Conservation (phyloP, 1,140 invertebrate genomes). For the Amyelois transitella region DNA sequence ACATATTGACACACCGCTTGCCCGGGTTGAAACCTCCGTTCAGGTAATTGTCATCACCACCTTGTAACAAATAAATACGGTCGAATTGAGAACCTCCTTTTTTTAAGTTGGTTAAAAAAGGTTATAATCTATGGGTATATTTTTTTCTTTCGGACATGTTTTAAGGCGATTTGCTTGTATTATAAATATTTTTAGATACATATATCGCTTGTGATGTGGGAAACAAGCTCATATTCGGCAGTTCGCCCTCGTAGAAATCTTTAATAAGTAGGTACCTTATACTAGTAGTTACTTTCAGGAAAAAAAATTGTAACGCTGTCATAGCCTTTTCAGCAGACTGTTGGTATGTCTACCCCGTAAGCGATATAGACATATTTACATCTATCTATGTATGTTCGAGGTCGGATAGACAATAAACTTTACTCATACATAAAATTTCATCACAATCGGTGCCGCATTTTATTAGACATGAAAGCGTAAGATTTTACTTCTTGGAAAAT, state of each 20-base stretch:
- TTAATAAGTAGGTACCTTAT: neutral
- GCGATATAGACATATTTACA: neutral
- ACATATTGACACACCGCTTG: slow-evolving; percentile 56
- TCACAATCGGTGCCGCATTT: no score
- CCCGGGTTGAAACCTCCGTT: slow-evolving; percentile 12
- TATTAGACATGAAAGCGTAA: no score
- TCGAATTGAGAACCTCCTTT: neutral
- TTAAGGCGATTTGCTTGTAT: neutral
- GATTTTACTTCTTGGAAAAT: no score
- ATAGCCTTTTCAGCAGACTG: no score
- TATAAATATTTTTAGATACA: neutral
- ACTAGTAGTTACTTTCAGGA: neutral
- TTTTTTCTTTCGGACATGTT: neutral
- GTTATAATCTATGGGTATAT: neutral
- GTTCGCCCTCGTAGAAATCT: neutral
- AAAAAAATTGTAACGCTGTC: no score
- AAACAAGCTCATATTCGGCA: no score
- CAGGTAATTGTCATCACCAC: slow-evolving; percentile 1
- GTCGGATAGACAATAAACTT: no score
- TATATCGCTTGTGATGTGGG: neutral
- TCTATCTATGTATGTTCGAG: neutral
- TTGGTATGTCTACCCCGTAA: no score
- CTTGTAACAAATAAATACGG: neutral
- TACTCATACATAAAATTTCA: no score
- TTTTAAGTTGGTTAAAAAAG: neutral